Percentiles rank a stretch among this genome's conserved stretches.
phyloP scores from a whole-genome alignment of 2,113 vertebrate genomes.

The Pedetes capensis region DNA sequence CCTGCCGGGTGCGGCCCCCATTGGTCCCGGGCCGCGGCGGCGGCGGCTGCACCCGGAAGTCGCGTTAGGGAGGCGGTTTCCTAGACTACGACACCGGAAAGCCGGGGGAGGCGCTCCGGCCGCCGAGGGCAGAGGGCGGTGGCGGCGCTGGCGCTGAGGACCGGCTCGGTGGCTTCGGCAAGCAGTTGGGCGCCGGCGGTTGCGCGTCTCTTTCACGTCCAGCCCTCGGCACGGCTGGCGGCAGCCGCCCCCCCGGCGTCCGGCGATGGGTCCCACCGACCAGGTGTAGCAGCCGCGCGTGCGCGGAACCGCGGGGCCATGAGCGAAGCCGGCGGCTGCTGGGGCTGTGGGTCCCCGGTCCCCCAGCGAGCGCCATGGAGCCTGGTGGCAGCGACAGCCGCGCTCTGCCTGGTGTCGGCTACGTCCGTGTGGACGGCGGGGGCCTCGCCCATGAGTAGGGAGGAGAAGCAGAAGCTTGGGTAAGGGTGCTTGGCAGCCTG shows the following conservation, averaged over 20 bases:
- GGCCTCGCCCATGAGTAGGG: slow-evolving; percentile 82
- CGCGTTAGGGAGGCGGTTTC: slow-evolving; percentile 77
- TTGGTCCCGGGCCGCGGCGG: neutral
- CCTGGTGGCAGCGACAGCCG: slow-evolving; percentile 74
- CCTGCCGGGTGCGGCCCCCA: neutral
- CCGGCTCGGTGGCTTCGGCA: slow-evolving; percentile 71
- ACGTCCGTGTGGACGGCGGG: slow-evolving; percentile 80
- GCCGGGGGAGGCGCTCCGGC: slow-evolving; percentile 69
- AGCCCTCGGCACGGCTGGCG: slow-evolving; percentile 49
- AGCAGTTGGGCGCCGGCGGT: slow-evolving; percentile 49
- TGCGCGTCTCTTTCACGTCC: neutral
- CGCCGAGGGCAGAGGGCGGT: slow-evolving; percentile 66
- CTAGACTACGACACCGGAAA: slow-evolving; percentile 84
- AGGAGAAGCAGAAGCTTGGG: slow-evolving; percentile 84
- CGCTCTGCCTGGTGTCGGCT: slow-evolving; percentile 81
- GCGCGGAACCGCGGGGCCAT: slow-evolving; percentile 80
- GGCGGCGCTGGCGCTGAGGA: slow-evolving; percentile 71
- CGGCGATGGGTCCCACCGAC: slow-evolving; percentile 60
- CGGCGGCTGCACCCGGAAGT: slow-evolving; percentile 71
- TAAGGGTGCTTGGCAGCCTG: slow-evolving; percentile 67
- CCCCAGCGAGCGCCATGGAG: slow-evolving; percentile 79
- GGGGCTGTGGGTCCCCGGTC: slow-evolving; percentile 68
- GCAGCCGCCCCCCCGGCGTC: neutral
- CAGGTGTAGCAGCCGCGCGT: slow-evolving; percentile 74
- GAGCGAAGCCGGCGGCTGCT: slow-evolving; percentile 76